Base-by-base conservation (phyloP, 1,140 invertebrate genomes). In the Drosophila novamexicana region DNA sequence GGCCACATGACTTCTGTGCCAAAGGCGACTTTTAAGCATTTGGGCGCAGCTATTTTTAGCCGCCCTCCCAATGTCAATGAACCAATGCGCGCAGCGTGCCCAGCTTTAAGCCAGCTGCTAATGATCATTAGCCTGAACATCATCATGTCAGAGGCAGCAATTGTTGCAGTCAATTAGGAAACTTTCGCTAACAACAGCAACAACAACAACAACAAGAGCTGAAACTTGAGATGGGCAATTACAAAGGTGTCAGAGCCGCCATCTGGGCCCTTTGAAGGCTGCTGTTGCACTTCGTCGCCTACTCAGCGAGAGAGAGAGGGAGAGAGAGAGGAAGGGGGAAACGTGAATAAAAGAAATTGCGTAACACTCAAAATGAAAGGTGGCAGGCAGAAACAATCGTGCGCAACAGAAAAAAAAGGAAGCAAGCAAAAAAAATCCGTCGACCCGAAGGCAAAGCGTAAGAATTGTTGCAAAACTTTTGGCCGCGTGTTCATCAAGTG, bases 391-490 rank as follows among this genome's bases (percentile, higher is more conserved):
- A 47, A 57, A 58, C 14, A 47, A 66, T 36, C n/a, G n/a, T 59
- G 16, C 29, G 39, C 42, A 47, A 57, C 14, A 40, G 34, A 54
- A 53, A 67, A 58, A 37, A 32, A 6, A 36, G 54, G 50, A 63
- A 56, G 47, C 45, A 58, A 68, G 32, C 37, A 47, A 44, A 29
- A 49, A 49, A 53, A 53, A 66, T 47, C 34, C 18, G 39, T 59
- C 53, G 39, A 50, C 45, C 37, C 47, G 56, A 42, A 61, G 54
- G 63, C 63, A 67, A 64, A 9, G 47, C 40, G 39, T 32, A 53
- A 67, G 73, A 80, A 84, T 84, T 83, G 81, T 80, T 80, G 81
- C 77, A 52, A 69, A 45, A 76, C 52, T 85, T 85, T 53, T 22
- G 22, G 44, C 32, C 44, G 52, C 22, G 49, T 36, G 44, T 68